Evolutionary conservation across 2,888 invertebrate species (phyloP).

Genomic region (Linnaemya vulpina): DNA sequence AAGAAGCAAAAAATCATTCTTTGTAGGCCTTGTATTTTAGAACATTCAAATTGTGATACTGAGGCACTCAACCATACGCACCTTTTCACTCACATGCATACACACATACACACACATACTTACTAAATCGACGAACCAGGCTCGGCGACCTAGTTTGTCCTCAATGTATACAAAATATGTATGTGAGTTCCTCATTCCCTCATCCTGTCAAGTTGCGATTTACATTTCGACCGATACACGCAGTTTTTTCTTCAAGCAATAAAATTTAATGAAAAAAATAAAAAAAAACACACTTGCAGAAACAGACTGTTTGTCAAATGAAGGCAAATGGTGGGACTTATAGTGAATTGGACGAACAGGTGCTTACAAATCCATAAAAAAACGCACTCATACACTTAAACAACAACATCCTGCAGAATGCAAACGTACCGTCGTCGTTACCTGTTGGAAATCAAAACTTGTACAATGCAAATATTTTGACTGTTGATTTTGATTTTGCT

Average conservation of each 20-base stretch:
- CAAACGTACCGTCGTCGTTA: conserved; percentile 56
- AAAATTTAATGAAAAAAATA: conserved; percentile 15
- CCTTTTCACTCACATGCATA: conserved; percentile 6
- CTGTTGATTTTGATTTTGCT: conserved; percentile 30
- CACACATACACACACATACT: not conserved
- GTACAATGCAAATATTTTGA: conserved; percentile 1
- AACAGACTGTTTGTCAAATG: conserved; percentile 20
- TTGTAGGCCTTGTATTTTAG: conserved; percentile 57
- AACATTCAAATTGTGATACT: conserved; percentile 60
- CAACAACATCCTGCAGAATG: conserved; percentile 70
- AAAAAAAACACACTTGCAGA: not conserved
- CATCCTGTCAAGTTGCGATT: conserved; percentile 12
- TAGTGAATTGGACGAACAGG: conserved; percentile 17
- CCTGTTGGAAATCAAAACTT: conserved; percentile 71
- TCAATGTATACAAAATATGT: conserved; percentile 51
- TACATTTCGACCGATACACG: conserved; percentile 18
- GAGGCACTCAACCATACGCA: conserved; percentile 50
- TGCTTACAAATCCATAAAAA: conserved; percentile 27
- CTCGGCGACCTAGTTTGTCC: conserved; percentile 70
- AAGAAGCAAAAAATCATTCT: conserved; percentile 10
- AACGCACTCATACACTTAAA: conserved; percentile 16
- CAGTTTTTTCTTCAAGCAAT: conserved; percentile 10
- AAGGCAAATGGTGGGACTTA: conserved; percentile 6
- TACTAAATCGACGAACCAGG: conserved; percentile 54
- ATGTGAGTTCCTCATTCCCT: conserved; percentile 4